Conservation (phyloP, 2,797 vertebrate species). For the Nothura maculosa region DNA sequence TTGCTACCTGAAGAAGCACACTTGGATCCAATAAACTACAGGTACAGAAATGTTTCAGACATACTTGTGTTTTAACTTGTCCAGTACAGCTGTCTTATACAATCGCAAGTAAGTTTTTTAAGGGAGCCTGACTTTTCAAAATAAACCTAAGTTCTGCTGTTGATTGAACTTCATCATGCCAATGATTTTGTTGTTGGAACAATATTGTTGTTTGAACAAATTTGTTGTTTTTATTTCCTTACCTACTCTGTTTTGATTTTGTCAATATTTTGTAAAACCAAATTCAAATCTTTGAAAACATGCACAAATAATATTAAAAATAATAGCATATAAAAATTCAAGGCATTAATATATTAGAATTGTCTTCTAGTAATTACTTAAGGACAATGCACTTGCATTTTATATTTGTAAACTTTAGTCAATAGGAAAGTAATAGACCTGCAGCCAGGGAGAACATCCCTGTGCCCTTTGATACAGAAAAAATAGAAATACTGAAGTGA, state of each 20-base stretch:
- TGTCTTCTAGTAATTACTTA: not conserved
- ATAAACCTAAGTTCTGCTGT: not conserved
- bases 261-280: not conserved
- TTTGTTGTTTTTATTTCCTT: not conserved
- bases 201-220: not conserved
- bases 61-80: not conserved
- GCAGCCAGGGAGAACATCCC: not conserved
- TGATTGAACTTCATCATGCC: not conserved
- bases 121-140: not conserved
- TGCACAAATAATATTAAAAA: not conserved
- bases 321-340: not conserved
- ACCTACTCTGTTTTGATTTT: not conserved
- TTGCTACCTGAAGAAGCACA: not conserved
- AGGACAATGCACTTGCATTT: not conserved
- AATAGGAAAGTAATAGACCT: not conserved
- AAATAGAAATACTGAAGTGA: not conserved
- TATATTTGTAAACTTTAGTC: not conserved
- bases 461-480: not conserved
- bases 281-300: not conserved
- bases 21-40: not conserved
- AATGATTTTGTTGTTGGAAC: not conserved
- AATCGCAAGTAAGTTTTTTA: not conserved
- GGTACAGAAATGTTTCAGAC: not conserved
- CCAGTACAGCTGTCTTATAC: not conserved
- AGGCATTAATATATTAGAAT: not conserved